Evolutionary conservation across 2,797 vertebrate genomes (phyloP), one percentile per base, ranked within the genome.

Genomic region (Micrastur ruficollis): DNA sequence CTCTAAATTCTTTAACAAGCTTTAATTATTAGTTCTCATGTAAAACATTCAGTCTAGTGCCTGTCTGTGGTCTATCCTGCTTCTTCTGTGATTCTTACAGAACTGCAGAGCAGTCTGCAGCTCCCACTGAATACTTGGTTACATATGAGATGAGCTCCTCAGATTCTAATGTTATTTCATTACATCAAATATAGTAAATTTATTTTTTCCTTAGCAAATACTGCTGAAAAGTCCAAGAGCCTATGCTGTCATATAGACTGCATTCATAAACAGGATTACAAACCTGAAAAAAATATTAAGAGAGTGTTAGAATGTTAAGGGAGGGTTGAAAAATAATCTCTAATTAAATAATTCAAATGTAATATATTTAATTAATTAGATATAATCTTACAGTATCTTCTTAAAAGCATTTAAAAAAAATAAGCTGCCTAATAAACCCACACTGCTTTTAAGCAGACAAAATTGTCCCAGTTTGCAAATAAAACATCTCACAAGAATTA

Each of bases 331-430:
- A 95, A 94, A 89, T 94, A 95, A 94, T 88, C 72, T 91, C 55
- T 58, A 67, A 86, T 89, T 74, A 85, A 94, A 73, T 72, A 90
- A 86, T 46, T 89, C 29, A 72, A 91, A 90, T 75, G 34, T 32
- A 89, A 93, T 72, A 18, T 81, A 42, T 83, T 78, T 90, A 95
- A 95, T 94, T 92, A 89, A 74, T 71, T 61, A 90, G 63, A 93
- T 92, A 91, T 36, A 92, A 96, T 95, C 79, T 94, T 79, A 87
- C 12, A 74, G n/a, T 66, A 89, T 58, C 86, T 91, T 90, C 81
- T 91, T 93, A 76, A 71, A 88, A 65, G 13, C 26, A 75, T 89
- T 92, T 66, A 1, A 3, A 4, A 68, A 76, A 91, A 86, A 75
- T 36, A 84, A 94, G n/a, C 74, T 71, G 19, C 58, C 44, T 93